phyloP scores from a whole-genome alignment of 2,113 vertebrate genomes.

The Pygoscelis adeliae region DNA sequence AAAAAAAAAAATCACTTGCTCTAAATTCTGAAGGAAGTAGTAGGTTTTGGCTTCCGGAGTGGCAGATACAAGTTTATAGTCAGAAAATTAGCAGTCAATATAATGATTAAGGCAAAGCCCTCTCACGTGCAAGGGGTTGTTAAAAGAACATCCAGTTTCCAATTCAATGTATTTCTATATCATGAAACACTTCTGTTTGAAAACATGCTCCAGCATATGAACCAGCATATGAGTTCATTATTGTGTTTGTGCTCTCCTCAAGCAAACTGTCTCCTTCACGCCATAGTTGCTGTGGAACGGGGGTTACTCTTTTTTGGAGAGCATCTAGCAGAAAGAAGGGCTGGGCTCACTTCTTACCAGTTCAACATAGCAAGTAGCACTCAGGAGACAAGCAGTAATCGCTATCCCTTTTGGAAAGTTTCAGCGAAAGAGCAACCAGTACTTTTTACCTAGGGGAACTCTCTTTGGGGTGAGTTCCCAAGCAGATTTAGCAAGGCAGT shows the following conservation, averaged over 20 bases:
- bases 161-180: background rate
- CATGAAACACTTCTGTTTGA: background rate
- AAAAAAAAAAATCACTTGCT: background rate
- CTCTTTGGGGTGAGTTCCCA: rapidly evolving
- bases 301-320: background rate
- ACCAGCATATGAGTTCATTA: background rate
- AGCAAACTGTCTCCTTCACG: background rate
- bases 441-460: background rate
- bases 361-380: background rate
- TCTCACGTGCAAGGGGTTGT: background rate
- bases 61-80: background rate
- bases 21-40: background rate
- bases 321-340: background rate
- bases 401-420: background rate
- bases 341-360: background rate
- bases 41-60: background rate
- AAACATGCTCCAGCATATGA: background rate
- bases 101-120: background rate
- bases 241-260: background rate
- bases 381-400: background rate
- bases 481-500: background rate
- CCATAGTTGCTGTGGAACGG: background rate
- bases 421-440: background rate
- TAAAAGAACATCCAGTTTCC: background rate
- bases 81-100: background rate